Base-by-base conservation (phyloP, 2,888 invertebrate species). In the Acronicta psi region DNA sequence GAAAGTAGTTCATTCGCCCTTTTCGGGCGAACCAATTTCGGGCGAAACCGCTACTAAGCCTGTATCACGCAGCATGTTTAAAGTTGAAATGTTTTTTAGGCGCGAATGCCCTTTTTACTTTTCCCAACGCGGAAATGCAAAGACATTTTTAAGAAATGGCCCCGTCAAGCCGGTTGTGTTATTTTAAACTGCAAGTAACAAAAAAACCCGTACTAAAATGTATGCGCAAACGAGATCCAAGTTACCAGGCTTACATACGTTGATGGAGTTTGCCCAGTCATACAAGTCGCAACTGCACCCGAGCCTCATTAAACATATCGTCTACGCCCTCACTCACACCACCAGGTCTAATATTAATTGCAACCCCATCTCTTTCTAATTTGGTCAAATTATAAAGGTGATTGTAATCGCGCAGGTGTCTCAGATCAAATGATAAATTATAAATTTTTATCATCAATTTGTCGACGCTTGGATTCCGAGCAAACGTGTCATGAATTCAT, bases 111-210 rank as follows among this genome's bases (percentile, higher is more conserved):
- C 85, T 88, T 89, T 90, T 89, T 88, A 87, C 82, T 89, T 91
- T 91, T 90, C 85, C 84, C 79, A 85, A 92, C 82, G 88, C 90
- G 93, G 93, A 93, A 93, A 93, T 90, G 91, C 88, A 89, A 90
- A 89, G 89, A 86, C 81, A 84, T 82, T 89, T 90, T 90, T 86
- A 88, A 89, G 85, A 89, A 88, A 88, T 85, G 84, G 83, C 78
- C 89, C 75, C 65, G 89, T 88, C 88, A 80, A 88, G 86, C 93
- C 87, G 91, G 92, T 92, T 90, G 79, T 71, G 85, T 91, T 89
- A 91, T 91, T 91, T 90, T 87, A 86, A 90, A 88, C 84, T 75
- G 82, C 76, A 69, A 67, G 62, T 78, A 84, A 86, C 34, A 91
- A 91, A 54, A 91, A 90, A 92, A 89, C 87, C 87, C 61, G 89